Evolutionary conservation across 2,888 invertebrate genomes (phyloP).

Genomic region (Herminia tarsipennalis): DNA sequence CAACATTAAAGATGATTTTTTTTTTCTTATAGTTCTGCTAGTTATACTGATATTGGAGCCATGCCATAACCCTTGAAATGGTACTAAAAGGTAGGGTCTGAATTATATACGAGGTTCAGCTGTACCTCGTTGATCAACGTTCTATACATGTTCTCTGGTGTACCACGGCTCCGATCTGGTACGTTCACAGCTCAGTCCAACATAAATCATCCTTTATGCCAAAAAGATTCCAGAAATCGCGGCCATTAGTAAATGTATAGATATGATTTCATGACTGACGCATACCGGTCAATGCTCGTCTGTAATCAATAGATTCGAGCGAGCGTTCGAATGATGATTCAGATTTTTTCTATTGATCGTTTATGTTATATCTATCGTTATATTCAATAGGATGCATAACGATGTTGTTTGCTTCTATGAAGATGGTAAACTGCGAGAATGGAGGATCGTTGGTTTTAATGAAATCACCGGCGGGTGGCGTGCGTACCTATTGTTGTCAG

Average conservation of each 20-base stretch:
- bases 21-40: too few relatives aligned
- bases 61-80: too few relatives aligned
- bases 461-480: conserved; percentile 21
- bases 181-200: not conserved
- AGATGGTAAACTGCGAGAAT: conserved; percentile 15
- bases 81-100: too few relatives aligned
- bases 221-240: conserved; percentile 8
- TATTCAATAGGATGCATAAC: conserved; percentile 16
- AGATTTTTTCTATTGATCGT: conserved; percentile 39
- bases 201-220: not conserved
- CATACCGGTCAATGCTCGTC: conserved; percentile 26
- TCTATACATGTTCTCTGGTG: too few relatives aligned
- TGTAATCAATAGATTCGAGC: conserved; percentile 25
- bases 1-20: too few relatives aligned
- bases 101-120: too few relatives aligned
- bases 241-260: conserved; percentile 17
- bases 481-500: conserved; percentile 13
- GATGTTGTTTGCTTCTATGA: conserved; percentile 33
- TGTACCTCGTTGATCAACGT: too few relatives aligned
- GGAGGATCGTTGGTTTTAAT: conserved; percentile 20
- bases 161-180: not conserved
- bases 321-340: conserved; percentile 34
- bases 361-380: conserved; percentile 25
- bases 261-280: conserved; percentile 28
- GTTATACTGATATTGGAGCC: too few relatives aligned